Conservation (phyloP, 2,797 vertebrate genomes). For the Poecile montanus region DNA sequence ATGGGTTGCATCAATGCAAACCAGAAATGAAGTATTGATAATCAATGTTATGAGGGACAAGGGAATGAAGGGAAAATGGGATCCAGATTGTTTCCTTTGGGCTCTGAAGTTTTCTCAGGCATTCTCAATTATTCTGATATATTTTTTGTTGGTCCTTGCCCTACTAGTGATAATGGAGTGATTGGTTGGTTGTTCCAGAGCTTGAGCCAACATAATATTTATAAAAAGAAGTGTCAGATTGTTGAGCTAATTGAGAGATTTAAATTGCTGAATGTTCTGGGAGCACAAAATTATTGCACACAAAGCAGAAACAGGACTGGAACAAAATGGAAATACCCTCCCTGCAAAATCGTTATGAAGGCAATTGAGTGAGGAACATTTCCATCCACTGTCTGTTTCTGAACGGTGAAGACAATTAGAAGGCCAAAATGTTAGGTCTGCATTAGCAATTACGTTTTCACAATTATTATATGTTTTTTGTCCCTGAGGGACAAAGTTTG, state of each 20-base stretch:
- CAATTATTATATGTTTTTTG: not conserved
- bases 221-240: constrained; percentile 26
- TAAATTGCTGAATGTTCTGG: constrained; percentile 17
- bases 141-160: constrained; percentile 31
- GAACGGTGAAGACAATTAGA: constrained; percentile 25
- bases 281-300: constrained; percentile 34
- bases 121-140: not conserved
- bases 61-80: constrained; percentile 1
- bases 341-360: not conserved
- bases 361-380: constrained; percentile 22
- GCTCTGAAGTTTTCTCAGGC: constrained; percentile 15
- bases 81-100: not conserved
- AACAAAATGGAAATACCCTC: constrained; percentile 12
- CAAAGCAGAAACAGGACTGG: constrained; percentile 1
- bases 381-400: not conserved
- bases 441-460: constrained; percentile 32
- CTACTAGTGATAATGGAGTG: constrained; percentile 46
- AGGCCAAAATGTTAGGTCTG: constrained; percentile 27
- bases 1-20: not conserved
- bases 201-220: not conserved
- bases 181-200: not conserved
- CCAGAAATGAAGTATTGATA: not conserved
- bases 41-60: not conserved
- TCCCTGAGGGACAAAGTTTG: not conserved
- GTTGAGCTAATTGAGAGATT: constrained; percentile 41